Base-by-base conservation (phyloP, 2,888 invertebrate species). In the Aelia acuminata region DNA sequence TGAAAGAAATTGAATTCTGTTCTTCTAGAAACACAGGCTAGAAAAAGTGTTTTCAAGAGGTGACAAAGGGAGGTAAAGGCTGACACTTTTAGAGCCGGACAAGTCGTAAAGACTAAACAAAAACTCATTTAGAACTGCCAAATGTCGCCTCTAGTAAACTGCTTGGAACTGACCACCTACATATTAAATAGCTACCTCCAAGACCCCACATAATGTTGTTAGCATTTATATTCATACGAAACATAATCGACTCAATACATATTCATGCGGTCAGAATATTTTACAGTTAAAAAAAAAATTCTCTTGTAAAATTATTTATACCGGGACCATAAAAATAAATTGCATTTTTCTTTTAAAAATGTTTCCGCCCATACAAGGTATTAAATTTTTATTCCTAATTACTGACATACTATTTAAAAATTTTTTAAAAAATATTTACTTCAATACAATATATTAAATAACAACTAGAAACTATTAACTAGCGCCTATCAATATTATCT, bases 61-160 rank as follows among this genome's bases (percentile, higher is more conserved):
- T 31, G 31, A 63, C 26, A 63, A 31, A 31, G 3, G n/a, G 63
- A 31, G 35, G 35, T 26, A 63, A 35, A 35, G 31, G 31, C 31
- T 70, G 63, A 70, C 63, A 70, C 18, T 70, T 70, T 70, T 70
- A 70, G 63, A 20, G 63, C 31, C 63, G 31, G 63, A 31, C 63
- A 70, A 26, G 63, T 70, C 63, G 63, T 70, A 70, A 70, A 70
- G 63, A 70, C 63, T 70, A 70, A 70, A 70, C 63, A 31, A 70
- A 70, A 70, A 70, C 63, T 70, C 63, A 70, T 70, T 70, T 70
- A 70, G 18, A 70, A 35, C 31, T 70, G 63, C 63, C 63, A 35
- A 35, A 70, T 26, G 63, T 35, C 63, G 18, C 31, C 63, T 35
- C 31, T 18, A 13, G 63, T 70, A 70, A 70, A 70, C 35, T 70